A percentile compares a stretch with the other conserved stretches of the same genome.
Evolutionary conservation across 35 echinoderm and acorn worm species (phyloP).

Genomic region (Apostichopus parvimensis): DNA sequence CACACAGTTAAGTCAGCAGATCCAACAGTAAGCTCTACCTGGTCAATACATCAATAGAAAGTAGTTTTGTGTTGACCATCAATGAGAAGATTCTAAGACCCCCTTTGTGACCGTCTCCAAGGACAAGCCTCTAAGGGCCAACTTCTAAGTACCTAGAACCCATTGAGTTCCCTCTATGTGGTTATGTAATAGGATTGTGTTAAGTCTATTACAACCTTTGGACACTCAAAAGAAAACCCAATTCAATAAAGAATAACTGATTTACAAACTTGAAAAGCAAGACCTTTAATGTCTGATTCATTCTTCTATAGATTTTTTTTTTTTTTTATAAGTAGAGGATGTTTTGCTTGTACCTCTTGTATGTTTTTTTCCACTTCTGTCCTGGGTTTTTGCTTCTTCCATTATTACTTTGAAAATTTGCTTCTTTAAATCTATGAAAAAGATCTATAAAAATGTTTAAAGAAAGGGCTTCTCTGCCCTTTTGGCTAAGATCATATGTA

Average conservation of each 20-base stretch:
- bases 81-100: not conserved
- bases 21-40: not conserved
- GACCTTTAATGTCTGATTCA: no score
- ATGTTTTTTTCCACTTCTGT: no score
- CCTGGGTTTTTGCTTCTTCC: no score
- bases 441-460: no score
- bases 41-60: conserved; percentile 33
- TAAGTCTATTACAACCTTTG: not conserved
- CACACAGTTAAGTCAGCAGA: not conserved
- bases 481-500: no score
- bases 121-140: not conserved
- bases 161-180: not conserved
- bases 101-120: not conserved
- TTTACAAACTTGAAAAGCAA: not conserved
- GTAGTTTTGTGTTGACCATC: not conserved
- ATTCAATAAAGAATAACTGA: not conserved
- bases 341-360: no score
- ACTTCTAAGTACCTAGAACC: not conserved
- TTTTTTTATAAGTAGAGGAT: no score
- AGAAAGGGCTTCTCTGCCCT: no score
- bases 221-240: not conserved
- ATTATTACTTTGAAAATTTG: no score
- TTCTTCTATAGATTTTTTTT: no score
- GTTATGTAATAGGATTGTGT: conserved; percentile 42
- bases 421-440: no score